Evolutionary conservation across 2,797 vertebrate genomes (phyloP).

Genomic region (Coranthus polyacanthus): DNA sequence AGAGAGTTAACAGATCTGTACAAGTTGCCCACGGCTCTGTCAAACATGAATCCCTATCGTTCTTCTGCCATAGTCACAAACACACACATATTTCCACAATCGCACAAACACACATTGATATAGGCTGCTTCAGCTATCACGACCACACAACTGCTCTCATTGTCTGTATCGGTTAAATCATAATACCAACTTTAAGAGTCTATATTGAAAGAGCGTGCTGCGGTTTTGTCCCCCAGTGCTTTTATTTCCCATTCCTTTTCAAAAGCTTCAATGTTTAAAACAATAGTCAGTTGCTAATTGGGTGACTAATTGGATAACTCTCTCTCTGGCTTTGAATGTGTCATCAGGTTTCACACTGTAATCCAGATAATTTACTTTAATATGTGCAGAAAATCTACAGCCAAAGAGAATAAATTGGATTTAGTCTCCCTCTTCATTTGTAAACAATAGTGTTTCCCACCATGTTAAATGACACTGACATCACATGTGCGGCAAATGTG

Average conservation of each 20-base stretch:
- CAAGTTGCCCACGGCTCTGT: constrained; percentile 53
- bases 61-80: constrained; percentile 12
- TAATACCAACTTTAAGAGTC: not conserved
- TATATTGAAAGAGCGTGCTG: not conserved
- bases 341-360: constrained; percentile 56
- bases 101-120: not conserved
- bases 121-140: constrained; percentile 6
- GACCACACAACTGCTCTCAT: not conserved
- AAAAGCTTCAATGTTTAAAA: constrained; percentile 43
- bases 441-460: constrained; percentile 8
- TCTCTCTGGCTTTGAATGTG: constrained; percentile 54
- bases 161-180: constrained; percentile 9
- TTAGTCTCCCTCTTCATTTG: constrained; percentile 10
- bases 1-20: constrained; percentile 65
- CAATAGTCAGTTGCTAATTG: constrained; percentile 57
- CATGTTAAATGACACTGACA: not conserved
- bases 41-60: constrained; percentile 44
- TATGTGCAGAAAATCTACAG: constrained; percentile 38
- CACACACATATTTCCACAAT: constrained; percentile 18
- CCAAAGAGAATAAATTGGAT: constrained; percentile 45
- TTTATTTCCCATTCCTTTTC: constrained; percentile 31
- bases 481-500: constrained; percentile 25
- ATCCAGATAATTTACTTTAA: constrained; percentile 65
- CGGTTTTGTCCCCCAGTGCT: constrained; percentile 9
- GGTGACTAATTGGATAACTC: constrained; percentile 55